Percentiles rank a stretch among this genome's conserved stretches.
Evolutionary conservation across 2,888 invertebrate species (phyloP).

Genomic region (Drosophila robusta): DNA sequence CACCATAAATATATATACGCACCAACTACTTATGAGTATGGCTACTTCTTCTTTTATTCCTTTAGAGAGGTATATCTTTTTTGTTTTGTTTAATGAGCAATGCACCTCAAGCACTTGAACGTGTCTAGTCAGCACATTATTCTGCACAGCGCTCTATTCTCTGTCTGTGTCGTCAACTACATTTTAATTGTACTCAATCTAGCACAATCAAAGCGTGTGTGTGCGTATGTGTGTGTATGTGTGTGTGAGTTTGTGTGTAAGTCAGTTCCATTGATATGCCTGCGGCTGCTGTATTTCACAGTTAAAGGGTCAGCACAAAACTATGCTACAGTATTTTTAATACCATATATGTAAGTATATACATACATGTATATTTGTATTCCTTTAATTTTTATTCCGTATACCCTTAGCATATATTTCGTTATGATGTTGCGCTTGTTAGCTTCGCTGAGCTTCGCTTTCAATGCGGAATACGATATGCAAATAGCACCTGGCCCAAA

Average conservation of each 20-base stretch:
- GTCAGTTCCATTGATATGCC: constrained; percentile 41
- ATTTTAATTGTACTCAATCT: constrained; percentile 71
- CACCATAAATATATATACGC: not conserved
- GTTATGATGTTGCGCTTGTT: constrained; percentile 73
- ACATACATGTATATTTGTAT: constrained; percentile 8
- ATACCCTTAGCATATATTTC: constrained; percentile 38
- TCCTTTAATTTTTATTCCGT: constrained; percentile 51
- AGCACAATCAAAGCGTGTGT: constrained; percentile 40
- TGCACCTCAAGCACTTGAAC: constrained; percentile 45
- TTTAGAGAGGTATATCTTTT: not conserved
- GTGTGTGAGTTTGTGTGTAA: constrained; percentile 1
- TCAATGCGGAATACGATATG: constrained; percentile 67
- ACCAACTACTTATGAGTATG: constrained; percentile 2
- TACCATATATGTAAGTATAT: not conserved
- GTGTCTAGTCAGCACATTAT: constrained; percentile 49
- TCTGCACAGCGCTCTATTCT: constrained; percentile 32
- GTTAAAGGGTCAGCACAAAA: constrained; percentile 50
- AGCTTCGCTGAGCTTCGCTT: constrained; percentile 64
- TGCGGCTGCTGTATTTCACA: constrained; percentile 24
- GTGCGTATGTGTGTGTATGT: not conserved
- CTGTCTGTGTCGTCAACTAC: constrained; percentile 29
- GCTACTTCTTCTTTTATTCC: not conserved
- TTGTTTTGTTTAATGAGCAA: constrained; percentile 20
- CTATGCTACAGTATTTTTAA: constrained; percentile 29
- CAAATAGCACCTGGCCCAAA: constrained; percentile 70